Base-by-base conservation (phyloP, 2,888 invertebrate species). In the Cephus pulcher region DNA sequence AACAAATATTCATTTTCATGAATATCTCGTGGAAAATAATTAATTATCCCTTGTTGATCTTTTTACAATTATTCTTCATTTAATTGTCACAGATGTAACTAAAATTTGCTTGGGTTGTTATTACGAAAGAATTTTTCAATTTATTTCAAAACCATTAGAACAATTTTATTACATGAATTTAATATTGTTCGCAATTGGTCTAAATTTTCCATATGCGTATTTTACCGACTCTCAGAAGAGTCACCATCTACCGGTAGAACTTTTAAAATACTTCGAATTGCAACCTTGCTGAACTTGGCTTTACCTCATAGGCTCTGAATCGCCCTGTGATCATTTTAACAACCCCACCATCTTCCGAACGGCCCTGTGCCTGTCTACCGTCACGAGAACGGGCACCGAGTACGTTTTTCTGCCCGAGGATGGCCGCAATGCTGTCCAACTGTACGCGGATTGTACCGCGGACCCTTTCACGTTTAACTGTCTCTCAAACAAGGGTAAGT, bases 361-460 rank as follows among this genome's bases (percentile, higher is more conserved):
- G 71, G 71, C 71, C 71, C 71, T 71, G 71, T 71, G 71, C 71
- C 33, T 71, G 71, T 15, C 71, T 71, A 23, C 71, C 71, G 71
- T 71, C 71, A 71, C 71, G 71, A 71, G 77, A 73, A 76, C 79
- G 79, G 34, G 77, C 76, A 79, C 76, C 78, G 75, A 74, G 73
- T 81, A 30, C 37, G 30, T 32, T 56, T 68, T 75, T 68, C 68
- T 68, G n/a, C 33, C 56, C 80, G 82, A 90, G 89, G 89, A 90
- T 90, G 89, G 87, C 88, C 87, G 90, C 89, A 86, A 90, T 91
- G 88, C 86, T 91, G 86, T 90, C 90, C 86, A 90, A 90, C 81
- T 91, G 88, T 86, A 87, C 90, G 86, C 89, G 91, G 85, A 81
- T 89, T 79, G 87, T 86, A 79, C 90, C 91, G 79, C 90, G 90